Conservation (phyloP, 2,113 vertebrate genomes). For the Butorides virescens region DNA sequence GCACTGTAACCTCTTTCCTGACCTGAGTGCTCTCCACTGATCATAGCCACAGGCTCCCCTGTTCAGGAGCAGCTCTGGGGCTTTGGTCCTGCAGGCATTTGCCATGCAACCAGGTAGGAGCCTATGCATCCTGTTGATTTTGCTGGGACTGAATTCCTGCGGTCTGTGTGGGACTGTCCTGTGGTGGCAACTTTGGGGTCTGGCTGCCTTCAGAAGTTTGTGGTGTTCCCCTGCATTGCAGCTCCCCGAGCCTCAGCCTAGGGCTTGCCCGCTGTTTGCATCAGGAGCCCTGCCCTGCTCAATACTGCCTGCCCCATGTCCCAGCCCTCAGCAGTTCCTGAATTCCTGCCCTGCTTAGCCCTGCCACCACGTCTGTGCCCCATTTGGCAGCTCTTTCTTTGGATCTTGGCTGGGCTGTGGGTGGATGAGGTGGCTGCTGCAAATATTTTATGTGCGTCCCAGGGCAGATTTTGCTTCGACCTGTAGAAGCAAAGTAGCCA, state of each 20-base stretch:
- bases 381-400: neutral
- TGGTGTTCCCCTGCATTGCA: neutral
- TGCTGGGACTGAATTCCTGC: neutral
- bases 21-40: neutral
- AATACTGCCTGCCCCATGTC: neutral
- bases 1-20: neutral
- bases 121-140: neutral
- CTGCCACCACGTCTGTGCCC: neutral
- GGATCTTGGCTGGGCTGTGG: neutral
- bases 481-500: neutral
- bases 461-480: neutral
- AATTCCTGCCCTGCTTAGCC: neutral
- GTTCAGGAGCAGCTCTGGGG: neutral
- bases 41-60: fast-evolving
- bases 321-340: neutral
- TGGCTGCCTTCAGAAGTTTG: neutral
- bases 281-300: neutral
- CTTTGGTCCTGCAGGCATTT: neutral
- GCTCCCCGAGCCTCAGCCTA: neutral
- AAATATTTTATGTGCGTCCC: neutral
- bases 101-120: neutral
- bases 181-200: neutral
- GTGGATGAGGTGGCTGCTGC: neutral
- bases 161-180: neutral
- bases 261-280: neutral